Evolutionary conservation across 1,140 invertebrate species (phyloP).

Genomic region (Halotydeus destructor): DNA sequence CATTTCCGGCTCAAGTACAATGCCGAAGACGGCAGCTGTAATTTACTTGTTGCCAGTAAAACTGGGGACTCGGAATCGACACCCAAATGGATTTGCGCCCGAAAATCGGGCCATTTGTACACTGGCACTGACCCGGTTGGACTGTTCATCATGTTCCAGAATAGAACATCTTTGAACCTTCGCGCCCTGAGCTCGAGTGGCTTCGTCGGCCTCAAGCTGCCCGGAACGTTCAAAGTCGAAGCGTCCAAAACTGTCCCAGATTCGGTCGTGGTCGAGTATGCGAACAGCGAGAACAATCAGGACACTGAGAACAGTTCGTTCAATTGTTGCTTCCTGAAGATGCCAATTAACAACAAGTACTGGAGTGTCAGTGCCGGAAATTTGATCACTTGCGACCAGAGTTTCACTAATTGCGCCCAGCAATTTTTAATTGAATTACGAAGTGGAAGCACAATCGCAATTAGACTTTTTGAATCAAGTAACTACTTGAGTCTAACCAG

Average conservation of each 20-base stretch:
- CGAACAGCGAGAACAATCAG: conserved; percentile 7
- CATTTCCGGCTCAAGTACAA: conserved; percentile 13
- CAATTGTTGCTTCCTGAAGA: conserved; percentile 13
- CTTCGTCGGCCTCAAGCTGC: conserved; percentile 13
- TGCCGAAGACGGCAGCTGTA: conserved; percentile 13
- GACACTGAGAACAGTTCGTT: conserved; percentile 3
- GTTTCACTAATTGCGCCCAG: conserved; percentile 9
- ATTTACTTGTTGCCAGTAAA: conserved; percentile 4
- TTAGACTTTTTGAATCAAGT: conserved; percentile 8
- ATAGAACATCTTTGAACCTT: conserved; percentile 13
- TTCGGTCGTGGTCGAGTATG: conserved; percentile 14
- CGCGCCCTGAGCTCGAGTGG: conserved; percentile 6
- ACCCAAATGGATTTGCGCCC: conserved; percentile 11
- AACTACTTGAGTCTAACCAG: conserved; percentile 12
- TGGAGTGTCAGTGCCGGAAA: conserved; percentile 10
- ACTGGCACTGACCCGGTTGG: conserved; percentile 9
- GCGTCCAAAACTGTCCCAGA: conserved; percentile 14
- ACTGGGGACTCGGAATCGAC: not conserved
- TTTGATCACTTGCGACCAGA: conserved; percentile 8
- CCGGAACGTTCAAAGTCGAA: conserved; percentile 12
- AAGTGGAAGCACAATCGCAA: conserved; percentile 9
- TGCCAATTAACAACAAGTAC: conserved; percentile 11
- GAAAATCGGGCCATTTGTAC: conserved; percentile 15
- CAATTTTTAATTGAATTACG: conserved; percentile 12
- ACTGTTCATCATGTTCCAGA: conserved; percentile 13